Evolutionary conservation across 2,797 vertebrate species (phyloP).

Genomic region (Tokudaia tokunoshimensis): DNA sequence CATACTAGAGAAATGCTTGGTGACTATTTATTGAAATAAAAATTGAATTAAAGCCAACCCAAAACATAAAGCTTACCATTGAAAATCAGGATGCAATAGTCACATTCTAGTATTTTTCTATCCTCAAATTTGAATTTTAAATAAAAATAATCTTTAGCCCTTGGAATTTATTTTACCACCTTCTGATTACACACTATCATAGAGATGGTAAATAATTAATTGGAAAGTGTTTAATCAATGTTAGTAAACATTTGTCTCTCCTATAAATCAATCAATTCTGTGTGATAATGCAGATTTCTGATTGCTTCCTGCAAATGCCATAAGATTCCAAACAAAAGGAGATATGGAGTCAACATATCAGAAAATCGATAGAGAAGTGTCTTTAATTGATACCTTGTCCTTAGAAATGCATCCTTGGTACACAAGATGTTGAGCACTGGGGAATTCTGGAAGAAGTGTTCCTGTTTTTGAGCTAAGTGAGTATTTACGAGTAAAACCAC

Average conservation of each 20-base stretch:
- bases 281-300: conserved; percentile 88
- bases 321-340: conserved; percentile 81
- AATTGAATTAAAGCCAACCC: neutral
- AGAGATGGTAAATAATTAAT: conserved; percentile 90
- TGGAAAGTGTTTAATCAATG: conserved; percentile 86
- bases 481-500: conserved; percentile 98
- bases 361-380: conserved; percentile 81
- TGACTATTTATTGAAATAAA: conserved; percentile 5
- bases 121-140: neutral
- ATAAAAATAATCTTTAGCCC: conserved; percentile 56
- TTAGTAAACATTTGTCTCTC: conserved; percentile 86
- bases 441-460: conserved; percentile 98
- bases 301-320: conserved; percentile 86
- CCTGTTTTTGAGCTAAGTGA: conserved; percentile 99
- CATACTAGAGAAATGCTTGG: neutral
- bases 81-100: neutral
- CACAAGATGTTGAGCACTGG: conserved; percentile 95
- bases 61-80: conserved; percentile 26
- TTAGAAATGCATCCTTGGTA: conserved; percentile 95
- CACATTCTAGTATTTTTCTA: neutral
- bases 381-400: conserved; percentile 93
- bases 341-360: conserved; percentile 83
- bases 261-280: conserved; percentile 90
- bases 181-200: conserved; percentile 83
- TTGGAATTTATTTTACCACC: conserved; percentile 84